A percentile compares a stretch with the other conserved stretches of the same genome.
Evolutionary conservation across 2,113 vertebrate species (phyloP).

Genomic region (Bubalus kerabau): DNA sequence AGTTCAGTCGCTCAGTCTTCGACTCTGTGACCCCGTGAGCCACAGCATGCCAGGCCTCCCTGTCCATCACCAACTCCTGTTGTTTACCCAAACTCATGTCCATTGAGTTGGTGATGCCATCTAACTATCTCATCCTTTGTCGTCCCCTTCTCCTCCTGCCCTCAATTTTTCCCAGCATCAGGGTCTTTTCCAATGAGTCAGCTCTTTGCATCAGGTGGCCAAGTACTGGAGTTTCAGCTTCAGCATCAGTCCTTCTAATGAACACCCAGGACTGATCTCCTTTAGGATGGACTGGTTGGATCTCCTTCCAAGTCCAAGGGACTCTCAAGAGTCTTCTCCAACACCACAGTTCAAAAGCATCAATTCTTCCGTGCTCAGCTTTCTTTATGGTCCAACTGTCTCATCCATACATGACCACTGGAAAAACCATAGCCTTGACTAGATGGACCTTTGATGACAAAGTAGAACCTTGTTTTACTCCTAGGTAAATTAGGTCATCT

Average conservation of each 20-base stretch:
- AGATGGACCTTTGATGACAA: background rate
- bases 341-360: background rate
- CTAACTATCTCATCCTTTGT: background rate
- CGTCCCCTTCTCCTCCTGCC: background rate
- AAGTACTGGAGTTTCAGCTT: background rate
- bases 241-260: background rate
- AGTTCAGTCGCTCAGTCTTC: background rate
- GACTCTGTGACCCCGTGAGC: background rate
- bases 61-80: background rate
- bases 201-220: background rate
- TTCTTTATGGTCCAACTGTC: background rate
- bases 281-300: background rate
- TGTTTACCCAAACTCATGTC: background rate
- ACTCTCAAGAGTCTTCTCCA: background rate
- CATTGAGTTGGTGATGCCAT: background rate
- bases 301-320: background rate
- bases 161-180: background rate
- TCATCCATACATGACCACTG: background rate
- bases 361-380: rapidly evolving
- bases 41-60: background rate
- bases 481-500: background rate
- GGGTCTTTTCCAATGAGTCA: background rate
- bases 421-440: background rate
- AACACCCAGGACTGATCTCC: background rate
- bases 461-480: background rate